A percentile compares a stretch with the other conserved stretches of the same genome.
These are phyloP conservation scores for Haliclona indistincta DNA, from an alignment of 37 sponge, comb jelly and placozoan species.

Conservation along the genomic window DNA sequence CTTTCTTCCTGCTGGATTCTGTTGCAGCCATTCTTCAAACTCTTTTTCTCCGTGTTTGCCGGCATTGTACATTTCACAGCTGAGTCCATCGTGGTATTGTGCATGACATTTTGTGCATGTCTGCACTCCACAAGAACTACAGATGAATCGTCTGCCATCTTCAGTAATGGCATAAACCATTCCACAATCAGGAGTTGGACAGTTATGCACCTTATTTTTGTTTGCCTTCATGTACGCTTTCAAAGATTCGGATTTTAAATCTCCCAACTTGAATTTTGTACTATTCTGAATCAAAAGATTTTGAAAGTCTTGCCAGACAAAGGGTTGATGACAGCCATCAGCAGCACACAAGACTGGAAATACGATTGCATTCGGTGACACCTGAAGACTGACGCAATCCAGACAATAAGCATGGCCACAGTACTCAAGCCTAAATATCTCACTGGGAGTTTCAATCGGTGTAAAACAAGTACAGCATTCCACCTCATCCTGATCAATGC, in stretches of 20 bases:
- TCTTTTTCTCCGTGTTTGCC: background rate
- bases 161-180: slow-evolving; percentile 52
- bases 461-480: slow-evolving; percentile 36
- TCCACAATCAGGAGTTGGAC: slow-evolving; percentile 68
- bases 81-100: slow-evolving; percentile 52
- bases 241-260: slow-evolving; percentile 23
- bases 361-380: slow-evolving; percentile 25
- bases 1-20: slow-evolving; percentile 29
- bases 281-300: no score
- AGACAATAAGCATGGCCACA: slow-evolving; percentile 72
- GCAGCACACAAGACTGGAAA: slow-evolving; percentile 70
- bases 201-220: slow-evolving; percentile 8
- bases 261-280: slow-evolving; percentile 16
- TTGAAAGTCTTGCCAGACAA: slow-evolving; percentile 73
- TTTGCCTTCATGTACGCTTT: slow-evolving; percentile 19
- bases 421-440: slow-evolving; percentile 37
- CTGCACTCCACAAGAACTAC: slow-evolving; percentile 43
- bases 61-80: slow-evolving; percentile 38
- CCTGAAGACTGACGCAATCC: slow-evolving; percentile 58
- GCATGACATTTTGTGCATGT: slow-evolving; percentile 56
- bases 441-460: background rate
- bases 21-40: slow-evolving; percentile 40
- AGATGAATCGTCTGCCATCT: slow-evolving; percentile 27
- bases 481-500: slow-evolving; percentile 1
- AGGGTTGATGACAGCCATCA: slow-evolving; percentile 42